These are phyloP conservation scores for Camelus bactrianus DNA, from an alignment of 2,113 vertebrate genomes.

Conservation along the genomic window DNA sequence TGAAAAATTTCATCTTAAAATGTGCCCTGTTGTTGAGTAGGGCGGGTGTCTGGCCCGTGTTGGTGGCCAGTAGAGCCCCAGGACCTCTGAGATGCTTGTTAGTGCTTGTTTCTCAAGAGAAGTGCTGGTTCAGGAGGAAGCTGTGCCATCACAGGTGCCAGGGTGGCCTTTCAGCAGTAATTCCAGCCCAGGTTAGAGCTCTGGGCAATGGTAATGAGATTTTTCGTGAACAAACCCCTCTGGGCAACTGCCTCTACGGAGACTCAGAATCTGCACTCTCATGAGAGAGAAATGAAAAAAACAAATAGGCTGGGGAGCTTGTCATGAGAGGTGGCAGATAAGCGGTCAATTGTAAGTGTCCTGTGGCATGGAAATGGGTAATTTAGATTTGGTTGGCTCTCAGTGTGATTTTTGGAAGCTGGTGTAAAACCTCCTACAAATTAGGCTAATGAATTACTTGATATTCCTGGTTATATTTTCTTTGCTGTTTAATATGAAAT, in stretches of 20 bases:
- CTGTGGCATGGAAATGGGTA: not conserved
- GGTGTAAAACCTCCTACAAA: not conserved
- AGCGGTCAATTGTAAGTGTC: not conserved
- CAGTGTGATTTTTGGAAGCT: not conserved
- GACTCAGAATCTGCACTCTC: not conserved
- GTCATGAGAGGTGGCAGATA: not conserved
- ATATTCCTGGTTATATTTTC: not conserved
- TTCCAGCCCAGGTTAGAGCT: not conserved
- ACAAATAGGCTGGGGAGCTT: not conserved
- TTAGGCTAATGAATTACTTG: not conserved
- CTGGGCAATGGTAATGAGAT: not conserved
- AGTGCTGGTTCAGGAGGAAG: not conserved
- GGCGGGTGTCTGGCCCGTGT: too few species aligned
- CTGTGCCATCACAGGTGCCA: not conserved
- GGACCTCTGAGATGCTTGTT: not conserved
- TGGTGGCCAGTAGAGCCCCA: not conserved
- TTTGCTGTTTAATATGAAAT: not conserved
- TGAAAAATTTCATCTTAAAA: not conserved
- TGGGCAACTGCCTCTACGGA: not conserved
- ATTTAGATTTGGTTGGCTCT: not conserved
- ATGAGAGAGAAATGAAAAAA: not conserved
- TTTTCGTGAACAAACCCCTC: not conserved
- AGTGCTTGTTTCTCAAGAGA: not conserved
- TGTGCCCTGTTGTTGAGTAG: not conserved
- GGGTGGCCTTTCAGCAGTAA: not conserved